These are phyloP conservation scores for Harpegnathos saltator DNA, from an alignment of 1,140 invertebrate genomes.

Conservation along the genomic window DNA sequence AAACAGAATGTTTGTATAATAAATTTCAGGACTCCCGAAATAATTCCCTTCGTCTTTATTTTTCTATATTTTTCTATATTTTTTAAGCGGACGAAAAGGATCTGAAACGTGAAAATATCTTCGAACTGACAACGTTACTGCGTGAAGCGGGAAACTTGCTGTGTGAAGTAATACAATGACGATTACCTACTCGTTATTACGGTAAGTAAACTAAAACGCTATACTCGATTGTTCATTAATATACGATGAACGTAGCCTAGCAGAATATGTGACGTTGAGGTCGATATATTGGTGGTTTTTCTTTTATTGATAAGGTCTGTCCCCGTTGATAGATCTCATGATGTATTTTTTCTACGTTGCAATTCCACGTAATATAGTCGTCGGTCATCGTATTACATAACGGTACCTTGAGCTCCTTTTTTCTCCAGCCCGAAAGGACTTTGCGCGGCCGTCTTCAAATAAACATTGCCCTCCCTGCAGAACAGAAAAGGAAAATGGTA, in stretches of 20 bases:
- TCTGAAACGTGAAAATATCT: no score
- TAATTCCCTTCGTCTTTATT: no score
- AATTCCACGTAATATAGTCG: not conserved
- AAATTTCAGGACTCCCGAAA: no score
- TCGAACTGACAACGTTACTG: not conserved
- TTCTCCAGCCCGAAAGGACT: constrained; percentile 27
- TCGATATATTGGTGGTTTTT: not conserved
- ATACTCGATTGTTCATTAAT: constrained; percentile 26
- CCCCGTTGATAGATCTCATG: not conserved
- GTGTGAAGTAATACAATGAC: constrained; percentile 13
- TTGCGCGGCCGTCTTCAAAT: not conserved
- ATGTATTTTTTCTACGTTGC: not conserved
- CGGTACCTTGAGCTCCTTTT: not conserved
- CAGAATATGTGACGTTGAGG: not conserved
- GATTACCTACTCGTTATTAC: not conserved
- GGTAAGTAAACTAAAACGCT: constrained; percentile 2
- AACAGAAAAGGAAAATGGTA: not conserved
- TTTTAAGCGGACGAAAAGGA: no score
- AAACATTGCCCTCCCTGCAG: not conserved
- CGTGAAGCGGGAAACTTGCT: not conserved
- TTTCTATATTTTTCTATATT: no score
- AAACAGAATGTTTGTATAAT: no score
- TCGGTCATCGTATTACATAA: not conserved
- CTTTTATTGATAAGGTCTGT: constrained; percentile 12
- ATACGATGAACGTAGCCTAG: not conserved